These are phyloP conservation scores for Brachyalestes nurse DNA, from an alignment of 2,797 vertebrate genomes.

Conservation along the genomic window DNA sequence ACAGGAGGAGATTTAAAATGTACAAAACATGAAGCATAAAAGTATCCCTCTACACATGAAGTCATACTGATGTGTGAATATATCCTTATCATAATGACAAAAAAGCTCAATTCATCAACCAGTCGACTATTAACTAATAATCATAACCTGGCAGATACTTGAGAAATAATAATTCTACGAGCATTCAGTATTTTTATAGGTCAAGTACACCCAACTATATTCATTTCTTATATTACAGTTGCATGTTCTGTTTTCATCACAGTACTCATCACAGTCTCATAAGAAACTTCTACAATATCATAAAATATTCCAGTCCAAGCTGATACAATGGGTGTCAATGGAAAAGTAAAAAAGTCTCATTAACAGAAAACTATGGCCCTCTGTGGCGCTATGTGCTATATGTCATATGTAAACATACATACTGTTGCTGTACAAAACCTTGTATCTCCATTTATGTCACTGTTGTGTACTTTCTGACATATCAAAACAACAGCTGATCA, in stretches of 20 bases:
- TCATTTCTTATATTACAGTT: slow-evolving; percentile 1
- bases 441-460: no score
- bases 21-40: not conserved
- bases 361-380: slow-evolving; percentile 21
- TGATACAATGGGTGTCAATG: not conserved
- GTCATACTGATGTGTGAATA: slow-evolving; percentile 6
- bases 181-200: not conserved
- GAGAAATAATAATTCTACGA: not conserved
- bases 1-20: not conserved
- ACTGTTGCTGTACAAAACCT: not conserved
- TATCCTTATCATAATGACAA: slow-evolving; percentile 8
- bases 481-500: no score
- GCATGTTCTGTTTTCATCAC: slow-evolving; percentile 7
- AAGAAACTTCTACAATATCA: slow-evolving; percentile 10
- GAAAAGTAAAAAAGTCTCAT: not conserved
- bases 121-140: no score
- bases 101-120: not conserved
- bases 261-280: slow-evolving; percentile 8
- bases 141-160: not conserved
- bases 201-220: not conserved
- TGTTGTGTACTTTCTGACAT: no score
- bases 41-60: not conserved
- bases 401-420: slow-evolving; percentile 53
- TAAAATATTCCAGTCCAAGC: slow-evolving; percentile 16
- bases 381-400: slow-evolving; percentile 56